Evolutionary conservation across 2,888 invertebrate genomes (phyloP), one percentile per base, ranked within the genome.

Genomic region (Dendrolimus pini): DNA sequence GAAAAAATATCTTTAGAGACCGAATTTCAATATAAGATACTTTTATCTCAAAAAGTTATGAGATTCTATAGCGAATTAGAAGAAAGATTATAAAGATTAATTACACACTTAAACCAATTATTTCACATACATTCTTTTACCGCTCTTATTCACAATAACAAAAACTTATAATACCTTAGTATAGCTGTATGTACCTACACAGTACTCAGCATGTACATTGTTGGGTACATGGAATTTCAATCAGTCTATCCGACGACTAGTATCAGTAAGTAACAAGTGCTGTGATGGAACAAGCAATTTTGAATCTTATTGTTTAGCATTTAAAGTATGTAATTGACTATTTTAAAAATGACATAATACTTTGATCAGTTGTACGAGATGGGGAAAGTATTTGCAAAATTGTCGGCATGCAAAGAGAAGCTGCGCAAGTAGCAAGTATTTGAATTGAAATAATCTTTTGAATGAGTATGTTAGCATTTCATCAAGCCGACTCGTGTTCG

Each of bases 171-270:
- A 30, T 30, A 30, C 30, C 30, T 30, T 30, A 30, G 30, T 30
- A 30, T 30, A 30, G 30, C 30, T 30, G 3, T 30, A 30, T 30
- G 6, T 6, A 6, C 30, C 30, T 30, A 6, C 6, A 30, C 47
- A 47, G 47, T 47, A 47, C 47, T 10, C 47, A 47, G 47, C 7
- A 80, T 83, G 82, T 81, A 87, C 85, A 85, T 81, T 83, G 86
- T 81, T 80, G 78, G 30, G 81, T 83, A 89, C 89, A 90, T 74
- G 89, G 89, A 90, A 89, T 89, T 89, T 90, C 89, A 90, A 90
- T 90, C 89, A 89, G 83, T 74, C 74, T 68, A 54, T 62, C 56
- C 30, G 18, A 30, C 47, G 9, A 47, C 12, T 47, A 47, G 2
- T 47, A 10, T 47, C 47, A 10, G 2, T 9, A 47, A 47, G 47